Conservation (phyloP, 2,888 invertebrate species). For the Hyalella azteca region DNA sequence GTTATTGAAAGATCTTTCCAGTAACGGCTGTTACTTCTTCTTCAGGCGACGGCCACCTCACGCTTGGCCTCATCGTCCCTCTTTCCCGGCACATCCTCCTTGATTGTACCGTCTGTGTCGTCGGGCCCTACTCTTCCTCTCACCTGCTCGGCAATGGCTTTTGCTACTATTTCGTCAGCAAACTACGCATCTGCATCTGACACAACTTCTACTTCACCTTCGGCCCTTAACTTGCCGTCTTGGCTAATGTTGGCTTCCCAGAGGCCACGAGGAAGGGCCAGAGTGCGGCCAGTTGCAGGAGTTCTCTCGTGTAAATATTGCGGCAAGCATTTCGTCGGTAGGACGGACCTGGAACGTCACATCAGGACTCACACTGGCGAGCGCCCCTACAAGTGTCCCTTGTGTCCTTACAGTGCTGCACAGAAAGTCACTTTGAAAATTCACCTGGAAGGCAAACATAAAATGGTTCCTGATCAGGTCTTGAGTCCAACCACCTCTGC, state of each 20-base stretch:
- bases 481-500: not conserved
- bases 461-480: not conserved
- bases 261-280: not conserved
- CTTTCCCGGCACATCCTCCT: slow-evolving; percentile 1
- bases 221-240: not conserved
- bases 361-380: slow-evolving; percentile 40
- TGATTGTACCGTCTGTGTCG: slow-evolving; percentile 19
- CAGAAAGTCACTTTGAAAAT: slow-evolving; percentile 39
- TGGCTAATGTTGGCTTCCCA: not conserved
- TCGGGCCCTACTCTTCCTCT: not conserved
- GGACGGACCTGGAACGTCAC: slow-evolving; percentile 40
- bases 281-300: not conserved
- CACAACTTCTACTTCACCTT: not conserved
- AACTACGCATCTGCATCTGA: not conserved
- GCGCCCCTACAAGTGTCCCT: slow-evolving; percentile 35
- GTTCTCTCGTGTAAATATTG: slow-evolving; percentile 21
- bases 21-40: slow-evolving; percentile 14
- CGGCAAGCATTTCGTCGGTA: slow-evolving; percentile 32
- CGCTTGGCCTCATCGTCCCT: slow-evolving; percentile 12
- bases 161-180: not conserved
- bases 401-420: slow-evolving; percentile 40
- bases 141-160: not conserved
- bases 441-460: slow-evolving; percentile 32
- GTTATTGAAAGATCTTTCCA: not conserved
- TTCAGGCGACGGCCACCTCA: not conserved